A percentile compares a stretch with the other conserved stretches of the same genome.
phyloP scores from a whole-genome alignment of 2,113 vertebrate species.

The Ailurus styani region DNA sequence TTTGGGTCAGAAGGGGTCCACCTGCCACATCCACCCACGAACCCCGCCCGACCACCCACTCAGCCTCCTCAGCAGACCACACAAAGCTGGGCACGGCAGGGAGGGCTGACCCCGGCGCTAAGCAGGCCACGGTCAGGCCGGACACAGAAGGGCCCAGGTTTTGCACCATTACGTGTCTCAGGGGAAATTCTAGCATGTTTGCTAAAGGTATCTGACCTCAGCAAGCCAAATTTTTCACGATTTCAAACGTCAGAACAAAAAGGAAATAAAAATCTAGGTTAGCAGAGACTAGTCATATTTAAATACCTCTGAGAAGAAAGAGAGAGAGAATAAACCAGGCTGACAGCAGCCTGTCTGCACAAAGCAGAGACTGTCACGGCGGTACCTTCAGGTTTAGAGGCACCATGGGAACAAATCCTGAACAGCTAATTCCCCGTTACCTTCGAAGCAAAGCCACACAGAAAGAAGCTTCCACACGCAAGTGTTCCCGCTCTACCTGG shows the following conservation, averaged over 20 bases:
- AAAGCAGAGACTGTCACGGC: not conserved
- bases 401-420: accelerated
- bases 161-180: not conserved
- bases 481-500: slow-evolving; percentile 78
- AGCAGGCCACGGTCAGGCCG: not conserved
- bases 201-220: not conserved
- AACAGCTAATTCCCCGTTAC: accelerated
- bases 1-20: too few relatives aligned
- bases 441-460: not conserved
- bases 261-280: not conserved
- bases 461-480: not conserved
- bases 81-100: not conserved
- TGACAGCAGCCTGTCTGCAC: not conserved
- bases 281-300: not conserved
- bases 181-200: not conserved
- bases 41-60: not conserved
- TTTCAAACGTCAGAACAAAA: not conserved
- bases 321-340: not conserved
- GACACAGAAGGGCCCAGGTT: not conserved
- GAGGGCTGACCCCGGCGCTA: not conserved
- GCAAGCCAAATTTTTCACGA: not conserved
- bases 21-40: not conserved
- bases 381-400: not conserved
- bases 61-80: not conserved
- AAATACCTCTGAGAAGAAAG: not conserved